Evolutionary conservation across 2,888 invertebrate species (phyloP).

Genomic region (Pyrochroa serraticornis): DNA sequence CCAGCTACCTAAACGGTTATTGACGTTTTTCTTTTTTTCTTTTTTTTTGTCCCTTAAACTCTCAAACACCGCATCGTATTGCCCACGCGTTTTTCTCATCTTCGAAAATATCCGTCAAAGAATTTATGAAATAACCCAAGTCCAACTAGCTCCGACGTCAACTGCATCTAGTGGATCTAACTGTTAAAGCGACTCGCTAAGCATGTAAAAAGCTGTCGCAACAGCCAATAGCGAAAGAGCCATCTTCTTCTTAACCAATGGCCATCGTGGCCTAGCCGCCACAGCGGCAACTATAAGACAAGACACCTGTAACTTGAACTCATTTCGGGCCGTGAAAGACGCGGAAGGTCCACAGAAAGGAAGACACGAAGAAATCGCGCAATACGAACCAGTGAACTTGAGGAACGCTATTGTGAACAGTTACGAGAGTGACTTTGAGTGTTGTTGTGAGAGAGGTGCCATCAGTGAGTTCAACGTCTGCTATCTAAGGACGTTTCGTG

Average conservation of each 20-base stretch:
- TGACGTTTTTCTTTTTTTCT: too few species aligned
- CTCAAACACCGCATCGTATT: too few species aligned
- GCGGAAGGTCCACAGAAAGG: slow-evolving; percentile 40
- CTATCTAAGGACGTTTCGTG: slow-evolving; percentile 11
- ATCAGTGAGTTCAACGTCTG: slow-evolving; percentile 44
- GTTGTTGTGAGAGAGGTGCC: slow-evolving; percentile 41
- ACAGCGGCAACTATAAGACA: slow-evolving; percentile 52
- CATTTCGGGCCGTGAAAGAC: slow-evolving; percentile 51
- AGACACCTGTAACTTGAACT: slow-evolving; percentile 52
- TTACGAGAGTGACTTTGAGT: slow-evolving; percentile 43
- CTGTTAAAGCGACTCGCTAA: slow-evolving; percentile 47
- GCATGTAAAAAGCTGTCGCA: slow-evolving; percentile 46
- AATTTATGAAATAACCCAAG: background rate
- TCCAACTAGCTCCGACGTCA: slow-evolving; percentile 26
- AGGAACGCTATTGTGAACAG: slow-evolving; percentile 20
- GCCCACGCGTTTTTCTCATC: too few species aligned
- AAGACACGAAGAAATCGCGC: slow-evolving; percentile 27
- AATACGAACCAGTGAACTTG: slow-evolving; percentile 39
- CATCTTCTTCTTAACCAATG: slow-evolving; percentile 52
- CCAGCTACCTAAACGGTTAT: too few species aligned
- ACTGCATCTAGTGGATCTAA: slow-evolving; percentile 45
- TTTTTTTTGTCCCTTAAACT: too few species aligned
- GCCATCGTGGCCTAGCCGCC: slow-evolving; percentile 47
- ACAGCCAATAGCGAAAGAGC: slow-evolving; percentile 46
- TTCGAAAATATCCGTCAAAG: too few species aligned